Base-by-base conservation (phyloP, 1,140 invertebrate genomes). In the Heterodera schachtii region DNA sequence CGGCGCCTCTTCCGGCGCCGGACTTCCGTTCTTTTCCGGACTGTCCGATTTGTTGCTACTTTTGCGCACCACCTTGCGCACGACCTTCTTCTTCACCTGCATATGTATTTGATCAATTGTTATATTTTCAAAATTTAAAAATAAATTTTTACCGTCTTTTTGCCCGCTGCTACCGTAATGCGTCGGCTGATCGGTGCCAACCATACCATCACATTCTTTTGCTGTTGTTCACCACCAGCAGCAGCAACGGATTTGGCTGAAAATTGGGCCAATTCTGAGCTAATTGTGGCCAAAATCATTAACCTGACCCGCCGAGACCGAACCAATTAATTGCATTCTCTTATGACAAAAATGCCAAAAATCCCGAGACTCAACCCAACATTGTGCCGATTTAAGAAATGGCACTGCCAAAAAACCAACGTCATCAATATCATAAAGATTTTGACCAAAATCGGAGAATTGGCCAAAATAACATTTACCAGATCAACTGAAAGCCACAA, bases 31-130 rank as follows among this genome's bases (percentile, higher is more conserved):
- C 57, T 64, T 64, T 19, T 64, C 57, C 57, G 57, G 57, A 19
- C 57, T 64, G 57, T 5, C 16, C 57, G 57, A 64, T 64, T 64
- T 64, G 31, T 31, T 31, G 57, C 57, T 64, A 13, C 43, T 71
- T 46, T 71, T 71, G 69, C 69, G 69, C 69, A 71, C 41, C n/a
- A 71, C 69, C 21, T 71, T 71, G 6, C 31, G 31, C 8, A 71
- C 31, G 31, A 71, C 69, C 31, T 71, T 71, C 19, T 71, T 71
- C 69, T 71, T 71, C 31, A 71, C 69, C 69, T 71, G 49, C 6
- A 52, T 8, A 1, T 71, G 4, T 71, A 43, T 11, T 11, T 31
- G 69, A 2, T 9, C 3, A 19, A 64, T 19, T 64, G 11, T 19
- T 4, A 64, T 19, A 60, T 19, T 19, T 16, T 19, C 16, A 19